Evolutionary conservation across 2,888 invertebrate species (phyloP).

Genomic region (Aleiodes alternator): DNA sequence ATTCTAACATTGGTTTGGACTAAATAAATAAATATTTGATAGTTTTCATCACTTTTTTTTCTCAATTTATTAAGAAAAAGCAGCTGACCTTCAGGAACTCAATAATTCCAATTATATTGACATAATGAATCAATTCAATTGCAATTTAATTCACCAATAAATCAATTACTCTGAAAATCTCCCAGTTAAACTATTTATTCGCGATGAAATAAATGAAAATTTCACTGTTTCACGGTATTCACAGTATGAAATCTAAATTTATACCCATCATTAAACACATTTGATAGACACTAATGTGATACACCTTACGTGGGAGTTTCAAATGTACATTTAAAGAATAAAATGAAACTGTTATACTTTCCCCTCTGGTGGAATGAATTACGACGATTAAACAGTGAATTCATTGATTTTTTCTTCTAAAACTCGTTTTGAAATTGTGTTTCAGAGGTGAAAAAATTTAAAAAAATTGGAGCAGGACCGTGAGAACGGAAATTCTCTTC

Average conservation of each 20-base stretch:
- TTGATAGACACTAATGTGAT: slow-evolving; percentile 12
- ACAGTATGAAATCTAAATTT: slow-evolving; percentile 1
- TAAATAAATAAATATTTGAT: no score
- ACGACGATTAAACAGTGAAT: slow-evolving; percentile 32
- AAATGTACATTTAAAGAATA: slow-evolving; percentile 34
- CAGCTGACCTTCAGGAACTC: no score
- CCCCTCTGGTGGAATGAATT: slow-evolving; percentile 34
- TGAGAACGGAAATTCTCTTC: slow-evolving; percentile 27
- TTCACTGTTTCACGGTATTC: neutral
- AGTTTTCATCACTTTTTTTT: no score
- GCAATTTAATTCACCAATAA: no score
- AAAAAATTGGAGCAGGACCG: slow-evolving; percentile 16
- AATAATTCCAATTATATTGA: no score
- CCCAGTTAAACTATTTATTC: no score
- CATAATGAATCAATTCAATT: no score
- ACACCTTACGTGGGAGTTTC: slow-evolving; percentile 1
- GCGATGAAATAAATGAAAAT: no score
- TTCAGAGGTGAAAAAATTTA: neutral
- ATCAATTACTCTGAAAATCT: no score
- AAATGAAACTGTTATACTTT: slow-evolving; percentile 33
- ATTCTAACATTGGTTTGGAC: no score
- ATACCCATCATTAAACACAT: slow-evolving; percentile 15
- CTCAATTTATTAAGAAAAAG: no score
- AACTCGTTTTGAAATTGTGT: neutral
- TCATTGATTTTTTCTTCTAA: neutral